phyloP scores from a whole-genome alignment of 2,113 vertebrate genomes.

The Chaetura pelagica region DNA sequence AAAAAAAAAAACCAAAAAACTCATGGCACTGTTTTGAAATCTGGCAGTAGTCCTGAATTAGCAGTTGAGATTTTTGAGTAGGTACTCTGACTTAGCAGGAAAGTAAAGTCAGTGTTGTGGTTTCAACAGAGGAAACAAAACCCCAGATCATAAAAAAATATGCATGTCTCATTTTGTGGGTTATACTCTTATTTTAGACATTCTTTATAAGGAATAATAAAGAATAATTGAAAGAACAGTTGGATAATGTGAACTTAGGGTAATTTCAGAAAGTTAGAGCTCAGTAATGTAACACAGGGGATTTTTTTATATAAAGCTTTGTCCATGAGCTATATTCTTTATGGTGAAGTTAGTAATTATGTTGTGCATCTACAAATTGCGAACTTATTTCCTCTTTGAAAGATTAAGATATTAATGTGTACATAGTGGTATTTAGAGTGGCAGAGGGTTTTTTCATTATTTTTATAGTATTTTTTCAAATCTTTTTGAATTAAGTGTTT shows the following conservation, averaged over 20 bases:
- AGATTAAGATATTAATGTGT: background rate
- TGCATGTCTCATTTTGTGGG: background rate
- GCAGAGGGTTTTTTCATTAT: rapidly evolving
- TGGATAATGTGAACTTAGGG: background rate
- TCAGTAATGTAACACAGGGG: background rate
- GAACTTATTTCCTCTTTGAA: background rate
- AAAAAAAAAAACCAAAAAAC: rapidly evolving
- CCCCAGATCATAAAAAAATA: background rate
- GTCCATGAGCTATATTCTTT: background rate
- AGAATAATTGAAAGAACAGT: background rate
- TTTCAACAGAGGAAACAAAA: background rate
- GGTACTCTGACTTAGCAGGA: background rate
- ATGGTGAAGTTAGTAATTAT: background rate
- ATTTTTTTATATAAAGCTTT: background rate
- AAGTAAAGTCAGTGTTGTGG: background rate
- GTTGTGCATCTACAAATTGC: background rate
- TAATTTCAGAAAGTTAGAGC: background rate
- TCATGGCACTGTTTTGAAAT: background rate
- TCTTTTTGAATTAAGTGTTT: background rate
- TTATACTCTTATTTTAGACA: background rate
- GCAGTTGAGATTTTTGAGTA: background rate
- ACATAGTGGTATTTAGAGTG: background rate
- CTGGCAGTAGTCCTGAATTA: background rate
- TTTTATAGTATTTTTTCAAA: background rate
- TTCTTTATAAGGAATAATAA: background rate